A percentile compares a stretch with the other conserved stretches of the same genome.
phyloP scores from a whole-genome alignment of 2,888 invertebrate genomes.

The Bhutanitis thaidina region DNA sequence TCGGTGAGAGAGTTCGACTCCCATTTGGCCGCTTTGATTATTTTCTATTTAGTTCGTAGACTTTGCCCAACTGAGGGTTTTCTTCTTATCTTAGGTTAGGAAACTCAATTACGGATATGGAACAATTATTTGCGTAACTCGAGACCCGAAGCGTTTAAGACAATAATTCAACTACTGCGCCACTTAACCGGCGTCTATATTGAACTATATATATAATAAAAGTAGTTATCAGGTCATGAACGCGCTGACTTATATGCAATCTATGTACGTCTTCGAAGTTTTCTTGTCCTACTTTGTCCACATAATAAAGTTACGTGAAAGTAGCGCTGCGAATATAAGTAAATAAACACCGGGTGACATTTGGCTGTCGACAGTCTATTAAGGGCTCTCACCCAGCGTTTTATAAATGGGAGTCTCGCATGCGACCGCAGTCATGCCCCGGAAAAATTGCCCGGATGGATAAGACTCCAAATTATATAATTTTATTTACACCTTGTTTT shows the following conservation, averaged over 20 bases:
- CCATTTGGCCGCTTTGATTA: too few species aligned
- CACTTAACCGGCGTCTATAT: too few species aligned
- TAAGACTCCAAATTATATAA: conserved; percentile 59
- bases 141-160: too few species aligned
- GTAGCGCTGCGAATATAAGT: conserved; percentile 51
- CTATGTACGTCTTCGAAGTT: neutral
- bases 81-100: too few species aligned
- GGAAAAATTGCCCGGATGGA: conserved; percentile 51
- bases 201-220: too few species aligned
- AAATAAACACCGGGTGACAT: conserved; percentile 72
- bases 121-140: too few species aligned
- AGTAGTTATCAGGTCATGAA: too few species aligned
- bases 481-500: conserved; percentile 36
- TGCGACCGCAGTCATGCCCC: conserved; percentile 57
- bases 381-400: conserved; percentile 65
- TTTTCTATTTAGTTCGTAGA: too few species aligned
- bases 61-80: too few species aligned
- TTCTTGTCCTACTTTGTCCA: conserved; percentile 29
- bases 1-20: too few species aligned
- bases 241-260: neutral
- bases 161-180: too few species aligned
- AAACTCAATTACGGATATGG: too few species aligned
- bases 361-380: conserved; percentile 76
- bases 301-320: conserved; percentile 52
- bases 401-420: conserved; percentile 69